A percentile compares a stretch with the other conserved stretches of the same genome.
These are phyloP conservation scores for Rhyacophila evoluta DNA, from an alignment of 2,888 invertebrate species.

Conservation along the genomic window DNA sequence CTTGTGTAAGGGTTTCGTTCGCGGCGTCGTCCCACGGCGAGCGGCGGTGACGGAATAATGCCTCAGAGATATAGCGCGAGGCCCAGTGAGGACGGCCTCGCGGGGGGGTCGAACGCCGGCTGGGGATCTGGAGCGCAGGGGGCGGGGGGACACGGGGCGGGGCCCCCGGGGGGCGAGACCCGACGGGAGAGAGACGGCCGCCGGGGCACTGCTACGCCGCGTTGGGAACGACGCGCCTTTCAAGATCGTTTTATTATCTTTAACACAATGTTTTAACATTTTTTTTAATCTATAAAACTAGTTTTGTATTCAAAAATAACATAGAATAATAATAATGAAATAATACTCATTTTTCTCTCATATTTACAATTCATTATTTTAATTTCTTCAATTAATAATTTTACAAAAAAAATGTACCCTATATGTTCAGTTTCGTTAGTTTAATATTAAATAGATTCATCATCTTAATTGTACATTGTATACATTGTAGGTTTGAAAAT, in stretches of 20 bases:
- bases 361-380: no score
- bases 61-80: slow-evolving; percentile 69
- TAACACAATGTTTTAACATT: no score
- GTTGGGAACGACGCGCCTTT: slow-evolving; percentile 1
- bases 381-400: no score
- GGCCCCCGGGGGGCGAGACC: slow-evolving; percentile 53
- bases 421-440: no score
- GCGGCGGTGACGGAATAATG: slow-evolving; percentile 59
- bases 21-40: slow-evolving; percentile 52
- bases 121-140: slow-evolving; percentile 59
- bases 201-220: slow-evolving; percentile 23
- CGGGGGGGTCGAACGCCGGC: slow-evolving; percentile 65
- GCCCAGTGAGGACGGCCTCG: slow-evolving; percentile 65
- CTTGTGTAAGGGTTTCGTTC: background rate
- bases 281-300: no score
- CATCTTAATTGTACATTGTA: no score
- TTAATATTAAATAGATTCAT: no score
- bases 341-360: no score
- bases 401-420: no score
- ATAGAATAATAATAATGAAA: background rate
- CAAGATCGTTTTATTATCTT: background rate
- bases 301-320: background rate
- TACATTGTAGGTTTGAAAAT: no score
- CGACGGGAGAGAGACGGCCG: slow-evolving; percentile 37
- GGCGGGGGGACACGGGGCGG: slow-evolving; percentile 45